Evolutionary conservation across 2,888 invertebrate species (phyloP).

Genomic region (Harpagoxenus sublaevis): DNA sequence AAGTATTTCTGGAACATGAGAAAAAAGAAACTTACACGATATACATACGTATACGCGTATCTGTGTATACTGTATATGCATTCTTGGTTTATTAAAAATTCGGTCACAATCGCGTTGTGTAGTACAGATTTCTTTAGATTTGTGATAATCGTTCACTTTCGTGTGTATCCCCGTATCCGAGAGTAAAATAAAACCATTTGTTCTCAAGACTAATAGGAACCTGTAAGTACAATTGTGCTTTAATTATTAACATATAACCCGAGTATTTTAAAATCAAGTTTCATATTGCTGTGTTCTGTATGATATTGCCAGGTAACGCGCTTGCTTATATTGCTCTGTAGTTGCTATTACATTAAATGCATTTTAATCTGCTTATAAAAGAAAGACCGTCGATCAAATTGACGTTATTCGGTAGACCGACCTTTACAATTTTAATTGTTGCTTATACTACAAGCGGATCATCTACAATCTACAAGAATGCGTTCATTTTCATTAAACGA

Average conservation of each 20-base stretch:
- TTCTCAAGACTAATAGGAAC: conserved; percentile 26
- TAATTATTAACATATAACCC: conserved; percentile 8
- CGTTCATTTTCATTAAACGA: neutral
- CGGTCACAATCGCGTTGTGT: neutral
- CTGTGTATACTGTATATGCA: conserved; percentile 1
- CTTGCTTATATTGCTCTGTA: conserved; percentile 41
- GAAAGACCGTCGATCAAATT: neutral
- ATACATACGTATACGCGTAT: conserved; percentile 7
- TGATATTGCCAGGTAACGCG: conserved; percentile 25
- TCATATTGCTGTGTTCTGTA: conserved; percentile 20
- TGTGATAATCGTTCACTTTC: neutral
- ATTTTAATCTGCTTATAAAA: conserved; percentile 13
- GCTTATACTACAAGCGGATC: conserved; percentile 1
- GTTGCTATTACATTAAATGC: conserved; percentile 25
- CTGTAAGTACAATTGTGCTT: conserved; percentile 29
- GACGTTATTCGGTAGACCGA: conserved; percentile 16
- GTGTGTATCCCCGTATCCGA: conserved; percentile 18
- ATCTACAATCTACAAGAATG: conserved; percentile 28
- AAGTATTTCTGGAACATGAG: conserved; percentile 22
- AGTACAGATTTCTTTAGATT: neutral
- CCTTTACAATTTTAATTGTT: neutral
- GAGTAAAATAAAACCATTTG: conserved; percentile 9
- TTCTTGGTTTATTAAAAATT: conserved; percentile 36
- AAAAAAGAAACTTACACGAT: conserved; percentile 19
- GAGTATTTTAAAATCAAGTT: conserved; percentile 30